Percentiles rank a stretch among this genome's conserved stretches.
Conservation (phyloP, 2,888 invertebrate species). For the Epinotia nisella region DNA sequence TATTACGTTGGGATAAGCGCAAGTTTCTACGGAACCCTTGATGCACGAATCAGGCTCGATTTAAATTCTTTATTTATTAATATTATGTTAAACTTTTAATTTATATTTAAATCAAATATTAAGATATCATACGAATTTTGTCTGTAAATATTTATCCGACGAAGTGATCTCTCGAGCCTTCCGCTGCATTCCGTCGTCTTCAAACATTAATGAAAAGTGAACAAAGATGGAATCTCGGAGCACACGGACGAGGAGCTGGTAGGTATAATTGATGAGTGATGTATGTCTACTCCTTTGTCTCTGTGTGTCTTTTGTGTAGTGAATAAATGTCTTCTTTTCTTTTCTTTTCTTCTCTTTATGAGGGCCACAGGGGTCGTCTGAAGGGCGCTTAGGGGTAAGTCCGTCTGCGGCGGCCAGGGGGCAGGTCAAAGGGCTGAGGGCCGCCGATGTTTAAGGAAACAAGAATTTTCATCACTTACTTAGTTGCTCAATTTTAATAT, state of each 20-base stretch:
- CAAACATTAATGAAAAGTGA: conserved; percentile 1
- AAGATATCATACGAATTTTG: background rate
- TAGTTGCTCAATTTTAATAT: background rate
- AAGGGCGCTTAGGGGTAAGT: conserved; percentile 10
- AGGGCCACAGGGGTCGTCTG: conserved; percentile 8
- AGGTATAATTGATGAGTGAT: conserved; percentile 31
- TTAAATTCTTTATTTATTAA: too few relatives aligned
- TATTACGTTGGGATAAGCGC: too few relatives aligned
- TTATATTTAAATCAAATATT: background rate
- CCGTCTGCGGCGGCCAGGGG: conserved; percentile 6
- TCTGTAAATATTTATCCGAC: background rate
- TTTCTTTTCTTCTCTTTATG: too few relatives aligned
- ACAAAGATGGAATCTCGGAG: background rate
- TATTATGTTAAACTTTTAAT: too few relatives aligned
- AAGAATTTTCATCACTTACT: background rate
- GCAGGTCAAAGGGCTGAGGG: conserved; percentile 6
- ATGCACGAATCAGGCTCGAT: too few relatives aligned
- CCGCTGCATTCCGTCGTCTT: background rate
- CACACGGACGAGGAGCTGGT: background rate
- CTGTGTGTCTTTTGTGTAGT: too few relatives aligned
- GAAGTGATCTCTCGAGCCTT: background rate
- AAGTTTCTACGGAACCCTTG: too few relatives aligned
- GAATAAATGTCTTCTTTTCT: too few relatives aligned
- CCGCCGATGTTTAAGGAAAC: conserved; percentile 10
- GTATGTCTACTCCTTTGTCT: too few relatives aligned